These are phyloP conservation scores for Halotydeus destructor DNA, from an alignment of 1,140 invertebrate species.

Conservation along the genomic window DNA sequence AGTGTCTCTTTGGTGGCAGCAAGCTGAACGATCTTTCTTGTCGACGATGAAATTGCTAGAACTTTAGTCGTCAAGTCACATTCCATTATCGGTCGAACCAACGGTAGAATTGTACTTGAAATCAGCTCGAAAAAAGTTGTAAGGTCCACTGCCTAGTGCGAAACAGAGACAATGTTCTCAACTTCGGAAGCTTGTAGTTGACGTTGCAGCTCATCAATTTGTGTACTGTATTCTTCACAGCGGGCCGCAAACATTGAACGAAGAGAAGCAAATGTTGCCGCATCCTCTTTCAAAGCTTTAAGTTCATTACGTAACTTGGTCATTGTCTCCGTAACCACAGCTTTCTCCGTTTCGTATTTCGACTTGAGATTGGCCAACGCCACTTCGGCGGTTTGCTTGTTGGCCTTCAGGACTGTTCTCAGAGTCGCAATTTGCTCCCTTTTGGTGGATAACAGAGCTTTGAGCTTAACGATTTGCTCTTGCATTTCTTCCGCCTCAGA, in stretches of 20 bases:
- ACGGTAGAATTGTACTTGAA: constrained; percentile 3
- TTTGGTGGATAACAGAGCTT: constrained; percentile 77
- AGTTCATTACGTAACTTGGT: constrained; percentile 83
- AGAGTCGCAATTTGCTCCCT: constrained; percentile 93
- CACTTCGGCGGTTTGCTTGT: constrained; percentile 95
- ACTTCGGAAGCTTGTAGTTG: constrained; percentile 75
- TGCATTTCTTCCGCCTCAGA: constrained; percentile 56
- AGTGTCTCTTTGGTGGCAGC: constrained; percentile 29
- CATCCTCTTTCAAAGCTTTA: constrained; percentile 84
- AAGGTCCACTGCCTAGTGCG: background rate
- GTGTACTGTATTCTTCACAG: constrained; percentile 94
- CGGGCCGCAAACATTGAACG: constrained; percentile 97
- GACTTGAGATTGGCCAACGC: constrained; percentile 92
- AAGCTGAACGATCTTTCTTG: background rate
- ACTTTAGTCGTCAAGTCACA: constrained; percentile 6
- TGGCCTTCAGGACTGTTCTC: constrained; percentile 90
- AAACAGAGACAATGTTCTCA: constrained; percentile 39
- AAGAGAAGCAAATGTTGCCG: constrained; percentile 93
- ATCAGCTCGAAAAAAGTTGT: constrained; percentile 16
- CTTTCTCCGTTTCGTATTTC: constrained; percentile 98
- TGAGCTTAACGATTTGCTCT: constrained; percentile 52
- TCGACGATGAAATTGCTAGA: no score
- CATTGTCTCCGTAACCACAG: constrained; percentile 92
- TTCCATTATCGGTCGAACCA: constrained; percentile 1
- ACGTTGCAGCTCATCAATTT: constrained; percentile 82